Conservation (phyloP, 1,140 invertebrate genomes). For the Microplitis demolitor region DNA sequence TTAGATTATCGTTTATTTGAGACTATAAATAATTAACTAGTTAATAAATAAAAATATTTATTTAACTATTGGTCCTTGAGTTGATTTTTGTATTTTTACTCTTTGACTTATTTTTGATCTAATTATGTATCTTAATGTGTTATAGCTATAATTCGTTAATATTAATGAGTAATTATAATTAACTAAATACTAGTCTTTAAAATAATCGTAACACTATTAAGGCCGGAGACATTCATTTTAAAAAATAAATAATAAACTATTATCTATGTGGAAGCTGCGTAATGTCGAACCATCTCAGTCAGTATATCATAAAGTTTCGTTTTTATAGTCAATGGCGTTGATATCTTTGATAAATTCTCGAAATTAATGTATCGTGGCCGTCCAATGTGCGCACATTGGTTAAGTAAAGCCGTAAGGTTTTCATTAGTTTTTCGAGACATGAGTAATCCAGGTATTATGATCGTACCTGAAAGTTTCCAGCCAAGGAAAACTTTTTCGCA, state of each 20-base stretch:
- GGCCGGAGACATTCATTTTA: neutral
- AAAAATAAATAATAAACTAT: neutral
- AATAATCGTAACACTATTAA: slow-evolving; percentile 3
- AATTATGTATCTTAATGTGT: neutral
- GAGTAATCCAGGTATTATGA: slow-evolving; percentile 67
- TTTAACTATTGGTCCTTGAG: too few species aligned
- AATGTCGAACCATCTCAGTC: slow-evolving; percentile 55
- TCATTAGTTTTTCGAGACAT: slow-evolving; percentile 65
- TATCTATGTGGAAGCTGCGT: slow-evolving; percentile 30
- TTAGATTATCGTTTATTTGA: too few species aligned
- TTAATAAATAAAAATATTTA: too few species aligned
- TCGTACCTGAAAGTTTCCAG: slow-evolving; percentile 65
- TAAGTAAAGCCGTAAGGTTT: slow-evolving; percentile 60
- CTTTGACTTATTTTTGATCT: too few species aligned
- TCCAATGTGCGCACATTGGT: slow-evolving; percentile 65
- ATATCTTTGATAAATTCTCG: slow-evolving; percentile 47
- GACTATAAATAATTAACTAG: too few species aligned
- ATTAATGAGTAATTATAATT: neutral
- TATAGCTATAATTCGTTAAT: neutral
- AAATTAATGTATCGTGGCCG: slow-evolving; percentile 39
- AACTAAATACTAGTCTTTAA: neutral
- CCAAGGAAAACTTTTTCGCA: slow-evolving; percentile 70
- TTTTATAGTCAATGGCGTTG: slow-evolving; percentile 54
- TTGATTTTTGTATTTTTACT: too few species aligned
- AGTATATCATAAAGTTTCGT: slow-evolving; percentile 61